These are phyloP conservation scores for Chloroclysta siterata DNA, from an alignment of 2,888 invertebrate genomes.

Conservation along the genomic window DNA sequence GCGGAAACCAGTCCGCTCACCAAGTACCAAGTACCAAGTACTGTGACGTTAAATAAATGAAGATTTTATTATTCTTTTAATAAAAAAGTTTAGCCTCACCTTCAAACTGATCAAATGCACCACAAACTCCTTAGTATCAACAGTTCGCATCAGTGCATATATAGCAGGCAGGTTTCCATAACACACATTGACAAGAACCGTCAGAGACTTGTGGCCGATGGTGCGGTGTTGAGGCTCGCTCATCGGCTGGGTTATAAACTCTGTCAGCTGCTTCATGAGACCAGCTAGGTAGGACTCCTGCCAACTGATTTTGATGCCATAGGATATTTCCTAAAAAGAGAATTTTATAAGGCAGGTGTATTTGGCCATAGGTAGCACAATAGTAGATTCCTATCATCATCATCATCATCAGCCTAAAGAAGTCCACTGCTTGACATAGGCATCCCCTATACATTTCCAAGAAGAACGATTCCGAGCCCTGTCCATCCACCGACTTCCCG, in stretches of 20 bases:
- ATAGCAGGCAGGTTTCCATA: slow-evolving; percentile 91
- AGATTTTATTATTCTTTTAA: too few species aligned
- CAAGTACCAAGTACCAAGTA: too few species aligned
- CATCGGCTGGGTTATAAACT: slow-evolving; percentile 85
- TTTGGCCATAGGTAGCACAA: too few species aligned
- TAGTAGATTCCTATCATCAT: too few species aligned
- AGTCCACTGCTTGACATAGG: too few species aligned
- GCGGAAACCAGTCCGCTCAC: too few species aligned
- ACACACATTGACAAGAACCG: slow-evolving; percentile 91
- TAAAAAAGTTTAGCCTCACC: too few species aligned
- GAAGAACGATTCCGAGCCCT: too few species aligned
- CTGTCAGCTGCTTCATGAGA: slow-evolving; percentile 87
- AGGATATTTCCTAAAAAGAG: slow-evolving; percentile 87
- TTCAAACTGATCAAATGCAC: slow-evolving; percentile 86
- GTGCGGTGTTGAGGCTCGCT: slow-evolving; percentile 69
- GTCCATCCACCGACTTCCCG: too few species aligned
- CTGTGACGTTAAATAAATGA: too few species aligned
- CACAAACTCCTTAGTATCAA: slow-evolving; percentile 89
- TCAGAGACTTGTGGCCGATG: slow-evolving; percentile 84
- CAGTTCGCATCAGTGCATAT: slow-evolving; percentile 88
- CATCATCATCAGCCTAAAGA: too few species aligned
- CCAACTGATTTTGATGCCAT: slow-evolving; percentile 92
- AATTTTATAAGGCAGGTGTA: neutral
- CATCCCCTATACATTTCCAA: too few species aligned
- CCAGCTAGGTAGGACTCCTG: slow-evolving; percentile 90